phyloP scores from a whole-genome alignment of 2,113 vertebrate genomes.

The Globicephala melas region DNA sequence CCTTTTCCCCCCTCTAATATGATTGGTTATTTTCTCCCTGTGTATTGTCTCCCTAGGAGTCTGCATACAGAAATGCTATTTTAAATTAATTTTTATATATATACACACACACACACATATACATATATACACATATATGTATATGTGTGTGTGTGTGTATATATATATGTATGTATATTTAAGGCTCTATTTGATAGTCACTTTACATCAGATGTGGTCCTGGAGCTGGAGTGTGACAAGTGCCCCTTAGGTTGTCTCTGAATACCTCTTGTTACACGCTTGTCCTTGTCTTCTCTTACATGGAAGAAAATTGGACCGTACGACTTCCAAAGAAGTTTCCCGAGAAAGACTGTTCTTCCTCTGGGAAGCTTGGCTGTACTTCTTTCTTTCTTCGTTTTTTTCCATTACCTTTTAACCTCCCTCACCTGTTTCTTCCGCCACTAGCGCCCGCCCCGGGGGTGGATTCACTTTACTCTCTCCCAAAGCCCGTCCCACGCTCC shows the following conservation, averaged over 20 bases:
- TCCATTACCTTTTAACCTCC: background rate
- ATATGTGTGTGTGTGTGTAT: too few relatives aligned
- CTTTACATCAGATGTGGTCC: background rate
- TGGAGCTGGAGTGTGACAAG: background rate
- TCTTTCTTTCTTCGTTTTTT: background rate
- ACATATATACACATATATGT: fast-evolving
- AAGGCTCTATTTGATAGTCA: background rate
- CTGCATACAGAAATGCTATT: background rate
- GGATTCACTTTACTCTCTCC: background rate
- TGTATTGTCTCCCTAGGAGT: background rate
- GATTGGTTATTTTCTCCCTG: background rate
- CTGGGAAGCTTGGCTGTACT: background rate
- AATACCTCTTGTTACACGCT: background rate
- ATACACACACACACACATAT: too few relatives aligned
- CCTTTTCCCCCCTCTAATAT: background rate
- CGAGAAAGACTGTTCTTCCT: background rate
- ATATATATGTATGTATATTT: background rate
- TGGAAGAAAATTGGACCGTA: background rate
- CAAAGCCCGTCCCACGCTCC: background rate
- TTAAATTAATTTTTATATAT: background rate
- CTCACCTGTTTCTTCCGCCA: background rate
- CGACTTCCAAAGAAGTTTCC: background rate
- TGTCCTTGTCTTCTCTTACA: background rate
- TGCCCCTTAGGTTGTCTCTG: background rate
- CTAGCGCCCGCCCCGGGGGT: background rate